Evolutionary conservation across 2,113 vertebrate species (phyloP).

Genomic region (Boulengeromyrus knoepffleri): DNA sequence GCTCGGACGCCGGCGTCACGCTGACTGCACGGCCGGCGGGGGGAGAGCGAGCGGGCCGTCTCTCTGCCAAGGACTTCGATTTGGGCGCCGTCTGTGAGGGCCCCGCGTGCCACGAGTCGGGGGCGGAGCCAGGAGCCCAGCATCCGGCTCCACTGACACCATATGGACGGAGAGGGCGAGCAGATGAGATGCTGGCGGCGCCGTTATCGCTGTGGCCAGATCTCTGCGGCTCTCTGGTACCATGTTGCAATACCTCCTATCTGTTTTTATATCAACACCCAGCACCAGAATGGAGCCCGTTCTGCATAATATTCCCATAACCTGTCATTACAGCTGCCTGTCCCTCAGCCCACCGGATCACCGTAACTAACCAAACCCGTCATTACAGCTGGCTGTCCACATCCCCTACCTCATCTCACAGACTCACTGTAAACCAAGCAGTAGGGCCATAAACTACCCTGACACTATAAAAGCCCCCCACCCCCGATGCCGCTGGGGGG

Average conservation of each 20-base stretch:
- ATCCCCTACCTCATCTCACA: not conserved
- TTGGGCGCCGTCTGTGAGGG: not conserved
- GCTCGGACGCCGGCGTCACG: not conserved
- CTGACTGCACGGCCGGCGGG: not conserved
- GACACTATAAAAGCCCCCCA: constrained; percentile 20
- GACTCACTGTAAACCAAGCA: not conserved
- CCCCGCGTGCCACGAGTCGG: not conserved
- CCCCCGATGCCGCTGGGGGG: constrained; percentile 24
- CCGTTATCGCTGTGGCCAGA: not conserved
- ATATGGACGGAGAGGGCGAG: not conserved
- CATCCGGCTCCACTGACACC: constrained; percentile 16
- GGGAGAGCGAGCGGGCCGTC: not conserved
- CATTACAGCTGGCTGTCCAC: not conserved
- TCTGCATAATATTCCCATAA: not conserved
- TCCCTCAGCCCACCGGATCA: not conserved
- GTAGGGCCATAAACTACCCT: not conserved
- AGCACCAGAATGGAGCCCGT: not conserved
- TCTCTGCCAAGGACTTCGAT: not conserved
- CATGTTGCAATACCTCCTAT: not conserved
- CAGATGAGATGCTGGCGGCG: not conserved
- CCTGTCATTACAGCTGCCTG: not conserved
- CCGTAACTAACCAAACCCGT: not conserved
- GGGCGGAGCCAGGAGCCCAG: not conserved
- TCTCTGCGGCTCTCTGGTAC: not conserved
- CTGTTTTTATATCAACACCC: not conserved